phyloP scores from a whole-genome alignment of 2,113 vertebrate species.

The Pluvianellus socialis region DNA sequence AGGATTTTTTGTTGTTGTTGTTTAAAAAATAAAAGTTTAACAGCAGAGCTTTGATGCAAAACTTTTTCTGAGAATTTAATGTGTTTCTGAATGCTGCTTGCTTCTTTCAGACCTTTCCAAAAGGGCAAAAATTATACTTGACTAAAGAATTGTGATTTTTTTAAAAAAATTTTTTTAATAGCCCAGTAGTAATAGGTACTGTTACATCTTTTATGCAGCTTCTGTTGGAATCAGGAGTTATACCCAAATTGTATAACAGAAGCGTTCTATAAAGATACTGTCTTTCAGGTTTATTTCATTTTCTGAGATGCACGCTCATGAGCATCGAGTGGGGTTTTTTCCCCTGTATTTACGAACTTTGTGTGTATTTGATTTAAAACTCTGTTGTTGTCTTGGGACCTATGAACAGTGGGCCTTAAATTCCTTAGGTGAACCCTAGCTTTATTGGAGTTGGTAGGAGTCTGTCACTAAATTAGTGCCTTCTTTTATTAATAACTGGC shows the following conservation, averaged over 20 bases:
- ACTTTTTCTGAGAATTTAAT: constrained; percentile 23
- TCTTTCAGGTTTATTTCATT: not conserved
- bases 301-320: not conserved
- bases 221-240: not conserved
- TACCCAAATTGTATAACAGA: not conserved
- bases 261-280: not conserved
- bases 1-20: constrained; percentile 17
- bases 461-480: not conserved
- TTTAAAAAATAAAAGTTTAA: constrained; percentile 62
- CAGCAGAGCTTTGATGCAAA: constrained; percentile 48
- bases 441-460: not conserved
- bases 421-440: not conserved
- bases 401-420: not conserved
- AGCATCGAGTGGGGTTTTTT: not conserved
- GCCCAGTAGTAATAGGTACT: not conserved
- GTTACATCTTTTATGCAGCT: not conserved
- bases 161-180: not conserved
- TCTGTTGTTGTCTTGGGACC: not conserved
- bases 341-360: not conserved
- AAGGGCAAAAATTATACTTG: not conserved
- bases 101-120: not conserved
- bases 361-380: not conserved
- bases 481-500: not conserved
- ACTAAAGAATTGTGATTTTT: not conserved
- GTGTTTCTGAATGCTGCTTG: not conserved